phyloP scores from a whole-genome alignment of 2,797 vertebrate species.

The Eulemur rubriventer region DNA sequence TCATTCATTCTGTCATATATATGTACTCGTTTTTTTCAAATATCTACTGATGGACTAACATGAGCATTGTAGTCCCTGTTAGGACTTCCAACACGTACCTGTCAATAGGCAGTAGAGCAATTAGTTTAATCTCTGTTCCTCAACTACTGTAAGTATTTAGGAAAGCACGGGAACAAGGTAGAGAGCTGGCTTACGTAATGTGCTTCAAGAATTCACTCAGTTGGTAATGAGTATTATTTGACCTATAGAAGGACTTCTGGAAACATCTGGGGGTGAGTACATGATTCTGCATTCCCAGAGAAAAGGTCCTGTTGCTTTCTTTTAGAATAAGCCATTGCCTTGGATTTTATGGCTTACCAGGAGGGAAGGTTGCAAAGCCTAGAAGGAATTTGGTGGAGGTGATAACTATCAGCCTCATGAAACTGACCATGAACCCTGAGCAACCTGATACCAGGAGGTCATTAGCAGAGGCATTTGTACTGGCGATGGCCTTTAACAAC shows the following conservation, averaged over 20 bases:
- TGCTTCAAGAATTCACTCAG: not conserved
- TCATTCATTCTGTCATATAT: not conserved
- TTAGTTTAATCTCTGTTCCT: not conserved
- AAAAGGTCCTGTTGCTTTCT: not conserved
- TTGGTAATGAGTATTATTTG: not conserved
- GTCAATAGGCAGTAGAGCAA: not conserved
- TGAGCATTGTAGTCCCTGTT: not conserved
- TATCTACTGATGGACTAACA: not conserved
- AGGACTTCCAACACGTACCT: not conserved
- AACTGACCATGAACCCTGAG: not conserved
- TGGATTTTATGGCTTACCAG: not conserved
- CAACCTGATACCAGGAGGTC: not conserved
- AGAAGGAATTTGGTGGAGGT: not conserved
- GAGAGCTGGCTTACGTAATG: not conserved
- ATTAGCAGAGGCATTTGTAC: not conserved
- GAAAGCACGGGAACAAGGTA: not conserved
- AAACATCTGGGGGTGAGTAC: not conserved
- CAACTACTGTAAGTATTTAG: not conserved
- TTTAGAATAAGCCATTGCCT: not conserved
- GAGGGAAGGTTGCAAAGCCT: not conserved
- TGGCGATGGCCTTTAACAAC: not conserved
- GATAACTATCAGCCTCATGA: not conserved
- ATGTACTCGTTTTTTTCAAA: not conserved
- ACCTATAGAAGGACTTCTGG: not conserved
- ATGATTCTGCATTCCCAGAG: not conserved